Conservation (phyloP, 1,140 invertebrate genomes). For the Triops cancriformis region DNA sequence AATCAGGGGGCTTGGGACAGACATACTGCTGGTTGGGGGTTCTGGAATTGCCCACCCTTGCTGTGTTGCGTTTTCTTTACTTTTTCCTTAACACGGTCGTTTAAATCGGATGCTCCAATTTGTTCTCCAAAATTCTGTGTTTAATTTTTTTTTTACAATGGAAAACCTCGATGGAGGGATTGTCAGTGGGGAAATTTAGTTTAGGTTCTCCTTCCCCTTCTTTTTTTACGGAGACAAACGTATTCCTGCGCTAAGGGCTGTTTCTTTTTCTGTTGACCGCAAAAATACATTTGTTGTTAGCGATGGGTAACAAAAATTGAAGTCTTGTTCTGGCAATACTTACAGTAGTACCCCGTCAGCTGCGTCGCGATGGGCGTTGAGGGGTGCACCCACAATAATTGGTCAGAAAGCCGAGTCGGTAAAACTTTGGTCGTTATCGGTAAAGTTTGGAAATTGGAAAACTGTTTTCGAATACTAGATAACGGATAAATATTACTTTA, state of each 20-base stretch:
- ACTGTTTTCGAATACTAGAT: no score
- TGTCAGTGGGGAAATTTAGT: not conserved
- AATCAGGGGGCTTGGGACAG: not conserved
- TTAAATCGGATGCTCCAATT: not conserved
- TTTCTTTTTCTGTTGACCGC: not conserved
- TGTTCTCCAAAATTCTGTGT: not conserved
- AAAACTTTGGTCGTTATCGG: no score
- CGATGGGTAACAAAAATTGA: not conserved
- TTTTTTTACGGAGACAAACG: not conserved
- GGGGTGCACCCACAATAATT: no score
- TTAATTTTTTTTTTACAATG: not conserved
- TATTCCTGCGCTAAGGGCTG: not conserved
- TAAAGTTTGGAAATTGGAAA: no score
- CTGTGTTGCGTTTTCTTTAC: not conserved
- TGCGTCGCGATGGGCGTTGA: no score
- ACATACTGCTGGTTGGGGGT: not conserved
- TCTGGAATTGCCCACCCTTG: not conserved
- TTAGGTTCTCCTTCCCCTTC: not conserved
- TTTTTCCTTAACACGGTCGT: not conserved
- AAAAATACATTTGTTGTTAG: constrained; percentile 8
- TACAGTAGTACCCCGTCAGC: no score
- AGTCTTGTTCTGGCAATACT: no score
- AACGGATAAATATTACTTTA: no score
- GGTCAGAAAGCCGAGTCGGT: no score
- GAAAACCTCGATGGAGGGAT: not conserved